These are phyloP conservation scores for Saccostrea glomerata DNA, from an alignment of 1,140 invertebrate species.

Conservation along the genomic window DNA sequence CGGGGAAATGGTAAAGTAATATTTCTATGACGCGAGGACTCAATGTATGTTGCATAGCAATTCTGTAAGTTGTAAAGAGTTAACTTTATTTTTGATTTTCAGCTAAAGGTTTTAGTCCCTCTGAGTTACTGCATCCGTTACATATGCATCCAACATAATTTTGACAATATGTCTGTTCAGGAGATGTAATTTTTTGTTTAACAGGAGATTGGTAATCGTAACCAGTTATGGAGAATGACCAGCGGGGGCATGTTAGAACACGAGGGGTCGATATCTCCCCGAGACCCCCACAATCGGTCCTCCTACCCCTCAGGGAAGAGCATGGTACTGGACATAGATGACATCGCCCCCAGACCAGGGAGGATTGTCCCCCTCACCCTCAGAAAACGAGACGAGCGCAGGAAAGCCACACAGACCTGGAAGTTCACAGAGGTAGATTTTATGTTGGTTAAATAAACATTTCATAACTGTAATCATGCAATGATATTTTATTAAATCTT, in stretches of 20 bases:
- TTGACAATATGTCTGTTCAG: no score
- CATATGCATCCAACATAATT: no score
- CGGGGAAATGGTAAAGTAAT: no score
- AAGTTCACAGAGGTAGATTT: conserved; percentile 85
- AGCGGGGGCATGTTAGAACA: conserved; percentile 93
- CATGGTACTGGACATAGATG: conserved; percentile 88
- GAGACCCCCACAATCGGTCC: conserved; percentile 77
- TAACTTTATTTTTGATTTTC: no score
- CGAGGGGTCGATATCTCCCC: conserved; percentile 88
- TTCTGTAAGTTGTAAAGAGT: no score
- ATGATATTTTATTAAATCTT: no score
- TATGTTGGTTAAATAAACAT: background rate
- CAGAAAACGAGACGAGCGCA: conserved; percentile 88
- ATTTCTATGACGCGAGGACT: no score
- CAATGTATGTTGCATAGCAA: no score
- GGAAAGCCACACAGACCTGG: conserved; percentile 95
- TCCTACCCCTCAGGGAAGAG: conserved; percentile 53
- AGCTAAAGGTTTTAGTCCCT: no score
- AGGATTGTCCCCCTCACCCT: conserved; percentile 85
- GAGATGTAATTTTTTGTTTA: background rate
- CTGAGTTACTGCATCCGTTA: no score
- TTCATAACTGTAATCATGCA: no score
- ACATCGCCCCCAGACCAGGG: conserved; percentile 89
- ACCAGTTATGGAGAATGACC: conserved; percentile 97
- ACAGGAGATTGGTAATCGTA: conserved; percentile 88